phyloP scores from a whole-genome alignment of 2,113 vertebrate genomes.

The Crotalus viridis region DNA sequence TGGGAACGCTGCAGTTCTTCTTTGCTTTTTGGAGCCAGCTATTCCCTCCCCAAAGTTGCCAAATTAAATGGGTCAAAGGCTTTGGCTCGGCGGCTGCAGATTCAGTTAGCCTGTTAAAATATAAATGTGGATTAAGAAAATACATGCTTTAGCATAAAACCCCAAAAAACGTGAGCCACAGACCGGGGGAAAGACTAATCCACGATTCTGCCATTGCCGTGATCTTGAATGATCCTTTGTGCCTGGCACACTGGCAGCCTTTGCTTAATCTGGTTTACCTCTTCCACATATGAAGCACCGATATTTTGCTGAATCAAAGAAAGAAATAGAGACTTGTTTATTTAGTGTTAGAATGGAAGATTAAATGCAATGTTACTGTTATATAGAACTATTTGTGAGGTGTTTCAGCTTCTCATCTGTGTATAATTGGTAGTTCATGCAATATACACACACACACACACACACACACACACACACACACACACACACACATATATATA shows the following conservation, averaged over 20 bases:
- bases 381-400: background rate
- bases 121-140: background rate
- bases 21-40: background rate
- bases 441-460: no score
- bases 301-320: background rate
- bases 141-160: background rate
- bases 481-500: no score
- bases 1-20: background rate
- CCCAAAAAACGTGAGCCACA: background rate
- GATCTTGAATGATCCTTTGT: background rate
- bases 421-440: background rate
- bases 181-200: background rate
- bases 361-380: background rate
- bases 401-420: background rate
- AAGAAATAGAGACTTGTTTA: background rate
- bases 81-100: background rate
- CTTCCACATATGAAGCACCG: background rate
- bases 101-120: background rate
- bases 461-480: no score
- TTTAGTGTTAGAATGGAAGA: background rate
- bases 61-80: background rate
- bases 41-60: background rate
- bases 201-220: background rate
- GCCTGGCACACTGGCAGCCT: background rate
- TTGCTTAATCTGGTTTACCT: background rate